Conservation (phyloP, 1,140 invertebrate genomes). For the Cephus cinctus region DNA sequence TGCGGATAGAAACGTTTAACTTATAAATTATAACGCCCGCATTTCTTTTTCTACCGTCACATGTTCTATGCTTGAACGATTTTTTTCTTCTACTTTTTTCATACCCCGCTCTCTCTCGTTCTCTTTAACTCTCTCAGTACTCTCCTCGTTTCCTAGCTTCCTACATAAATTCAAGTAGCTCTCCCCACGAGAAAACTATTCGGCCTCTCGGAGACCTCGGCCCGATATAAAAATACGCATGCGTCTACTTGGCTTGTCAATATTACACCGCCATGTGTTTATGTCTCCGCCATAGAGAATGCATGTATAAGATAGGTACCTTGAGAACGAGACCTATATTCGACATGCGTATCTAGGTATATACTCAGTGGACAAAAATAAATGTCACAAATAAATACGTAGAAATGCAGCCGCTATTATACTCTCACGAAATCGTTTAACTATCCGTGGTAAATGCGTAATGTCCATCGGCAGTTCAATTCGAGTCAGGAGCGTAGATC, state of each 20-base stretch:
- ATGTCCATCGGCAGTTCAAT: background rate
- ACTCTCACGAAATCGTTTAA: too few species aligned
- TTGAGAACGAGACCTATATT: too few species aligned
- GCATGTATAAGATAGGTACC: background rate
- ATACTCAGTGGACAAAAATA: too few species aligned
- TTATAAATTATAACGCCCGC: constrained; percentile 39
- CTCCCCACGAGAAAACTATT: constrained; percentile 10
- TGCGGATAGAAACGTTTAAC: constrained; percentile 27
- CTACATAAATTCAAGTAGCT: constrained; percentile 43
- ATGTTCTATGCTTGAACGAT: constrained; percentile 26
- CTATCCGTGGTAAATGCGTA: background rate
- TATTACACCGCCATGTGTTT: constrained; percentile 22
- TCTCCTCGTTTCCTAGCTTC: constrained; percentile 35
- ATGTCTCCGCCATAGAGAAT: background rate
- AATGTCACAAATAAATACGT: too few species aligned
- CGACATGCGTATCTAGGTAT: too few species aligned
- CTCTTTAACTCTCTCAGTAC: too few species aligned
- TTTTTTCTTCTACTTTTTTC: too few species aligned
- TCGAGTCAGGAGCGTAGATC: too few species aligned
- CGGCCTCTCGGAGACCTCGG: constrained; percentile 19
- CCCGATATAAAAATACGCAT: constrained; percentile 25
- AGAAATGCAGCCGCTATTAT: too few species aligned
- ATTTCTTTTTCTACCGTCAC: constrained; percentile 38
- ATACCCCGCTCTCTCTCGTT: too few species aligned
- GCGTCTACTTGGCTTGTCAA: constrained; percentile 31